Evolutionary conservation across 2,797 vertebrate species (phyloP), one percentile per base, ranked within the genome.

Genomic region (Coregonus ussuriensis): DNA sequence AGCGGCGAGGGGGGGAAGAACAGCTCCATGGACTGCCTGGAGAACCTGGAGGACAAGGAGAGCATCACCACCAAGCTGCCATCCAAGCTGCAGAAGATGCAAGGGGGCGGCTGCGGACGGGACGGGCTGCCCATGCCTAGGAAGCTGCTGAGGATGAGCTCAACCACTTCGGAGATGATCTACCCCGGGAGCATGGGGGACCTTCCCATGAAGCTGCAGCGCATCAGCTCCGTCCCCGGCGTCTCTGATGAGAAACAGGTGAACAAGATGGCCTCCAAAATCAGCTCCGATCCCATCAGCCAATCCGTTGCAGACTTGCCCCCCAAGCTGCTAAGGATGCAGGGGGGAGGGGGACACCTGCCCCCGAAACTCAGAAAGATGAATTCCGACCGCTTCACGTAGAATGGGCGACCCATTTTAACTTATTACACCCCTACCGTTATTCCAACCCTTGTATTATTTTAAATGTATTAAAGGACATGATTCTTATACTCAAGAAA

Each of bases 331-430:
- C 98, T 99, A 94, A 96, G 94, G 88, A 91, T 99, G 83, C 96
- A 97, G 1, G 97, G 96, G 76, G 94, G 94, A 4, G 91, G 95
- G 52, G 94, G 97, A 41, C 95, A 99, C 89, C 94, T 99, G 73
- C 98, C 98, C 0, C 97, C 98, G 69, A 99, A 99, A 93, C 95
- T 99, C 91, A 92, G 98, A 78, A 99, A 99, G 91, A 99, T 99
- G 98, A 99, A 99, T 90, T 99, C 98, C 0, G 98, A 99, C 83
- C 94, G 97, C 72, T 99, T 99, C 83, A 98, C 98, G 92, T 99
- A 99, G 89, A 93, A 93, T 79, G 81, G 75, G 70, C 80, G 37
- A 16, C 76, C 53, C 78, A 82, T 88, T 90, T 88, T 83, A 88
- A 81, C 80, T 85, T 84, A 66, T 72, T 72, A 71, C 52, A 37